Evolutionary conservation across 2,113 vertebrate genomes (phyloP).

Genomic region (Apaloderma vittatum): DNA sequence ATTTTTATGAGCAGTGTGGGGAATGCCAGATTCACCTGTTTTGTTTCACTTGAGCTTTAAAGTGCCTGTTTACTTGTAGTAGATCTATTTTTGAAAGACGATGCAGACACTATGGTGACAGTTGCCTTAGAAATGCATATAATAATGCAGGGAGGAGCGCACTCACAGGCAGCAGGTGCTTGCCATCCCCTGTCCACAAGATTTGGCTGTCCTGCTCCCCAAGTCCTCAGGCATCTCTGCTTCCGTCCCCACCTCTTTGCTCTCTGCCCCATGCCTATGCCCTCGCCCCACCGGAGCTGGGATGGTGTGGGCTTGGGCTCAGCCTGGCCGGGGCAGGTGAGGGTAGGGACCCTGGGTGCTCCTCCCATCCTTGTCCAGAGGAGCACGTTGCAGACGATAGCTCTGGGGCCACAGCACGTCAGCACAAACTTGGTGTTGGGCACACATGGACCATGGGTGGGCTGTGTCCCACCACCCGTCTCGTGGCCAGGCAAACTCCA

Average conservation of each 20-base stretch:
- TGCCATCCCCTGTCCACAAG: neutral
- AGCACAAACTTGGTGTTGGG: neutral
- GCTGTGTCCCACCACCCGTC: neutral
- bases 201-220: neutral
- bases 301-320: neutral
- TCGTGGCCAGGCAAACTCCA: neutral
- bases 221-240: fast-evolving
- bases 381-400: neutral
- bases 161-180: fast-evolving
- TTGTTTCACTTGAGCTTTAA: slow-evolving; percentile 6
- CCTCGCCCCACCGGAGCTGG: neutral
- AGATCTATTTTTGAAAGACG: slow-evolving; percentile 32
- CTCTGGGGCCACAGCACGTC: neutral
- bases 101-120: slow-evolving; percentile 37
- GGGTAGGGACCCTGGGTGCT: neutral
- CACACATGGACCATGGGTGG: neutral
- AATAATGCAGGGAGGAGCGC: neutral
- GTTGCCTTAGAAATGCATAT: slow-evolving; percentile 56
- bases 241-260: neutral
- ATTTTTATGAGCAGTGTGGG: neutral
- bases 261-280: neutral
- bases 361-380: neutral
- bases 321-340: fast-evolving
- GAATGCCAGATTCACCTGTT: slow-evolving; percentile 3
- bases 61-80: neutral